Evolutionary conservation across 2,113 vertebrate species (phyloP).

Genomic region (Odocoileus hemionus): DNA sequence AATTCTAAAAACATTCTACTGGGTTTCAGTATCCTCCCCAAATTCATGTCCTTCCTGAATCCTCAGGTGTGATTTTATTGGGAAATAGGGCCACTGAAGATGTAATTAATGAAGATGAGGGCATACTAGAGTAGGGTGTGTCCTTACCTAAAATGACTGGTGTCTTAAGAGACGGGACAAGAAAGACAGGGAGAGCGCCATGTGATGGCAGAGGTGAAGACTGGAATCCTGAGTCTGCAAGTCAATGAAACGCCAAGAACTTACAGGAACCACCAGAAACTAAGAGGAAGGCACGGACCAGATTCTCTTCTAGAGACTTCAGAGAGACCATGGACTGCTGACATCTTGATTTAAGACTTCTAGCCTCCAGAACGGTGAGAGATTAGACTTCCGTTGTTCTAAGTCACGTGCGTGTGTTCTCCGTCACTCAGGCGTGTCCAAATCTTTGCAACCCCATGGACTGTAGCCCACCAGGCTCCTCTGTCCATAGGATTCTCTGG

Average conservation of each 20-base stretch:
- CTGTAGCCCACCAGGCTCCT: not conserved
- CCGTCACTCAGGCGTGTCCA: not conserved
- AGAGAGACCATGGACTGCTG: not conserved
- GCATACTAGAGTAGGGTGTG: not conserved
- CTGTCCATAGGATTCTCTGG: not conserved
- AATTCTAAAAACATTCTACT: not conserved
- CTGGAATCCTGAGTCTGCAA: not conserved
- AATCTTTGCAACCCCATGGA: not conserved
- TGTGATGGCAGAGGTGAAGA: not conserved
- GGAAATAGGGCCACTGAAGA: not conserved
- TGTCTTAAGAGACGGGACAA: not conserved
- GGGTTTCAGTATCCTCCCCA: not conserved
- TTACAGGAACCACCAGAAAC: not conserved
- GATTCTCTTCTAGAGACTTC: not conserved
- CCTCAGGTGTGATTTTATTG: not conserved
- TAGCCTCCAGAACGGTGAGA: not conserved
- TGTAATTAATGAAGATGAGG: not conserved
- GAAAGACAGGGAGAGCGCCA: not conserved
- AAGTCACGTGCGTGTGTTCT: rapidly evolving
- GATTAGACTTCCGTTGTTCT: not conserved
- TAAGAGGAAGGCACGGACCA: not conserved
- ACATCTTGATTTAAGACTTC: not conserved
- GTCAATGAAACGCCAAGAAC: not conserved
- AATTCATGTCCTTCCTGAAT: not conserved
- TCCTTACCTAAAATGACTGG: not conserved